Evolutionary conservation across 1,140 invertebrate genomes (phyloP).

Genomic region (Caerostris extrusa): DNA sequence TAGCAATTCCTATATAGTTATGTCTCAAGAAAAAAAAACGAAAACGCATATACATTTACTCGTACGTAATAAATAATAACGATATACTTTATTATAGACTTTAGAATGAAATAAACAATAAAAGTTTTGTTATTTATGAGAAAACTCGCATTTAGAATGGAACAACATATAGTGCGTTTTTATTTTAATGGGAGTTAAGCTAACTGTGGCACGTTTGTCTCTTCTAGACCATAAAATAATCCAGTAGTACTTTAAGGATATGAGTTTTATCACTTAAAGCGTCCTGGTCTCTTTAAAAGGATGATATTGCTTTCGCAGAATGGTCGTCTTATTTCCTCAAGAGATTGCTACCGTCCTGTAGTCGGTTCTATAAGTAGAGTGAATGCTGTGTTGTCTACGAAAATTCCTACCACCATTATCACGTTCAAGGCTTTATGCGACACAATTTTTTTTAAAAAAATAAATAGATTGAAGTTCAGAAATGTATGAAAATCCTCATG

Average conservation of each 20-base stretch:
- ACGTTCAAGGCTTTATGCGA: background rate
- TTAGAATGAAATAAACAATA: too few species aligned
- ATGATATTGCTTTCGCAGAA: background rate
- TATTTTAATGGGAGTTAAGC: background rate
- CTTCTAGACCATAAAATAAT: slow-evolving; percentile 14
- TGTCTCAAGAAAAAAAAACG: too few species aligned
- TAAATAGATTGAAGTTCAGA: too few species aligned
- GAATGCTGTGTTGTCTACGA: background rate
- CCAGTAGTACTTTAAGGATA: background rate
- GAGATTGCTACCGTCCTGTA: background rate
- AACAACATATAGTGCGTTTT: background rate
- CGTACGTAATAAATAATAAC: too few species aligned
- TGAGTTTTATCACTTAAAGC: slow-evolving; percentile 4
- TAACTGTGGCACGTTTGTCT: background rate
- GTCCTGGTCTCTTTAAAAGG: background rate
- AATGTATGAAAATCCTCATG: too few species aligned
- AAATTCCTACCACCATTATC: background rate
- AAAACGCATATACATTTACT: too few species aligned
- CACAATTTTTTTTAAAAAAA: too few species aligned
- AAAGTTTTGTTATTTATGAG: background rate
- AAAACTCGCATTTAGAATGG: background rate
- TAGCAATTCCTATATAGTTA: too few species aligned
- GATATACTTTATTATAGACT: too few species aligned
- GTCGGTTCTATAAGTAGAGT: background rate
- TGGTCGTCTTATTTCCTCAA: background rate